A percentile compares a stretch with the other conserved stretches of the same genome.
These are phyloP conservation scores for Trichonephila clavata DNA, from an alignment of 1,140 invertebrate genomes.

Conservation along the genomic window DNA sequence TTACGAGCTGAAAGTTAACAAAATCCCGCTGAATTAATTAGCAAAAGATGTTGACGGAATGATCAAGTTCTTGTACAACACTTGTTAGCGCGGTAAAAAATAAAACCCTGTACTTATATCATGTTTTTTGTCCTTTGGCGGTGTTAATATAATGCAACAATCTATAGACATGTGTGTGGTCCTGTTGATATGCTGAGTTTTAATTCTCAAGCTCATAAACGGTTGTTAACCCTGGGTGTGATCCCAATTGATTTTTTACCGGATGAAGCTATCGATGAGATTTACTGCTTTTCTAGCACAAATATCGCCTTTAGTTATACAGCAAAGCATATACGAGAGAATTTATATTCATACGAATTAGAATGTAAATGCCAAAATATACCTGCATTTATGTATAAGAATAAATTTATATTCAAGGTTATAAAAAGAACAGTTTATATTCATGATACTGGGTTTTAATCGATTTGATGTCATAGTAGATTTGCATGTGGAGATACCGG, in stretches of 20 bases:
- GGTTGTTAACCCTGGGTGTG: conserved; percentile 17
- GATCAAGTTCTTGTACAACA: conserved; percentile 1
- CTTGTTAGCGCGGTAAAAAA: neutral
- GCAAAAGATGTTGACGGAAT: neutral
- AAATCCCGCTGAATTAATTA: conserved; percentile 35
- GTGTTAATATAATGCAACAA: neutral
- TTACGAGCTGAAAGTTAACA: neutral
- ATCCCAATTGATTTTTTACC: neutral
- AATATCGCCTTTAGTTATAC: neutral
- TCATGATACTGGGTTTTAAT: too few species aligned
- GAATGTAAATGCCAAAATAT: too few species aligned
- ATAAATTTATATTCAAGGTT: too few species aligned
- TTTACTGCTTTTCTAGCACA: neutral
- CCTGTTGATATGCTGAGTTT: neutral
- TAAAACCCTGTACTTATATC: neutral
- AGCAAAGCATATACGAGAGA: neutral
- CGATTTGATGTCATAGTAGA: too few species aligned
- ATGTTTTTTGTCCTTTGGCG: neutral
- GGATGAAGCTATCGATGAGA: neutral
- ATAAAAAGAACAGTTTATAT: too few species aligned
- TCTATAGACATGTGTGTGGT: neutral
- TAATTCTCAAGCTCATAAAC: neutral
- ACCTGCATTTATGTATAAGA: too few species aligned
- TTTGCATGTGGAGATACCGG: too few species aligned
- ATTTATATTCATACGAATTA: too few species aligned